Evolutionary conservation across 2,888 invertebrate genomes (phyloP), one percentile per base, ranked within the genome.

Genomic region (Pseudococcus longispinus): DNA sequence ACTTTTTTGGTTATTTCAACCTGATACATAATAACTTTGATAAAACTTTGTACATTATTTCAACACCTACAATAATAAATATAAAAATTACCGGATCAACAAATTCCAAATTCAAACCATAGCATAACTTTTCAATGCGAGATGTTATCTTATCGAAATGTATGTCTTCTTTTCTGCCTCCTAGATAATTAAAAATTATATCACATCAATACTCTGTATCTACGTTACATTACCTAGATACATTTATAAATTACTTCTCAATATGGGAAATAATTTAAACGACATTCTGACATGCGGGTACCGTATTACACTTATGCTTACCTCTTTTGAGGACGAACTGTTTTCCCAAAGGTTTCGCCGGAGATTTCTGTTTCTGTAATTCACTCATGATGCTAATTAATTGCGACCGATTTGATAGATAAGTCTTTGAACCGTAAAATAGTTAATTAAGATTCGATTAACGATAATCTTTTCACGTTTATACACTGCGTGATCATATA

Each of bases 91-190:
- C 98, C 44, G 99, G 98, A 91, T 98, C 98, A 32, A 99, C 95
- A 92, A 96, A 98, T 89, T 98, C 97, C 95, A 95, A 95, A 90
- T 99, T 96, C 84, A 99, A 92, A 29, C 97, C 97, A 92, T 98
- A 98, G 90, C 98, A 98, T 87, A 99, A 92, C 90, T 98, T 98
- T 90, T 96, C 94, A 83, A 99, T 97, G 90, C 99, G 93, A 0
- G 97, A 97, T 0, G 99, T 99, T 88, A 99, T 99, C 93, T 99
- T 99, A 91, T 99, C 99, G 90, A 98, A 96, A 91, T 97, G 97
- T 0, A 99, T 96, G 89, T 95, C 95, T 91, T 99, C 98, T 90
- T 95, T 94, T 86, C 96, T 93, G 0, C 98, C 98, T 93, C 95
- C 97, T 96, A 89, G 20, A 90, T 32, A 44, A 23, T 37, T 5